Percentiles rank a stretch among this genome's conserved stretches.
These are phyloP conservation scores for Vulpes lagopus DNA, from an alignment of 2,113 vertebrate genomes.

Conservation along the genomic window DNA sequence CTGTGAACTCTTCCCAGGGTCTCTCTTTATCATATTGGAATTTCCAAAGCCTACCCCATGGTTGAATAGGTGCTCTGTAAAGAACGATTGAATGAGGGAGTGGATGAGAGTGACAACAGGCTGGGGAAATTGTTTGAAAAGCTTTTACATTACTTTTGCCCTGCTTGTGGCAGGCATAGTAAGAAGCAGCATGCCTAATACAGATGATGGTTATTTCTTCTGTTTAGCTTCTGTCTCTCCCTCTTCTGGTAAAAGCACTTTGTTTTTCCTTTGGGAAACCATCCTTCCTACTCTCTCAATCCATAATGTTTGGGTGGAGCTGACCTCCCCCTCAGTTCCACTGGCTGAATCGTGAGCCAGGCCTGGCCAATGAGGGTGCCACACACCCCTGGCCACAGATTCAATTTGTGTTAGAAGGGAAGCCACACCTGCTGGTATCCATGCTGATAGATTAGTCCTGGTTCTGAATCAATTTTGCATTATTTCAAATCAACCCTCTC, in stretches of 20 bases:
- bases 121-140: background rate
- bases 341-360: background rate
- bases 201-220: background rate
- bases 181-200: background rate
- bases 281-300: background rate
- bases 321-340: background rate
- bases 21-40: background rate
- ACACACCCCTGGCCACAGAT: too few relatives aligned
- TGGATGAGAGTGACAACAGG: background rate
- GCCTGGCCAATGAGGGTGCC: background rate
- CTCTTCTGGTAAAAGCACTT: slow-evolving; percentile 65
- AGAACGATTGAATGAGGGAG: background rate
- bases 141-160: background rate
- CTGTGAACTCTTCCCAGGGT: background rate
- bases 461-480: background rate
- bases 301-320: background rate
- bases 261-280: slow-evolving; percentile 44
- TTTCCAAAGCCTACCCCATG: background rate
- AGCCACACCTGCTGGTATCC: background rate
- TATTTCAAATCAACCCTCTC: background rate
- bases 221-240: background rate
- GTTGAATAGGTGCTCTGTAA: background rate
- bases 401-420: background rate
- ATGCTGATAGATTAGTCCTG: background rate
- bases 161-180: background rate